Percentiles rank a stretch among this genome's conserved stretches.
These are phyloP conservation scores for Drymonia ruficornis DNA, from an alignment of 2,888 invertebrate species.

Conservation along the genomic window DNA sequence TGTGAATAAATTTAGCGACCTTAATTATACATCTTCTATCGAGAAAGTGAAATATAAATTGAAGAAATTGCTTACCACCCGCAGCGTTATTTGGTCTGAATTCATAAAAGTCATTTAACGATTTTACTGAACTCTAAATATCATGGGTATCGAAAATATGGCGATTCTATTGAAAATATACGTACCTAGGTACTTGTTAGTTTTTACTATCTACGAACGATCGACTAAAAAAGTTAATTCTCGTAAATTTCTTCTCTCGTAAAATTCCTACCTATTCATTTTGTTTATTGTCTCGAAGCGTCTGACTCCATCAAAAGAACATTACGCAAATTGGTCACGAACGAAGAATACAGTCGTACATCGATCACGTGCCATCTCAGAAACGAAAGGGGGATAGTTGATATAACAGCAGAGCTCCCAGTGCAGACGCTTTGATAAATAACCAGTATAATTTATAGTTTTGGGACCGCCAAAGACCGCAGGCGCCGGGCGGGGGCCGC, in stretches of 20 bases:
- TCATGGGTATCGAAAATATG: too few relatives aligned
- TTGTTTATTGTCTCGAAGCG: background rate
- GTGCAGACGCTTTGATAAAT: constrained; percentile 26
- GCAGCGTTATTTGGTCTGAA: background rate
- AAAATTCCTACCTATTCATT: too few relatives aligned
- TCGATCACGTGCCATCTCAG: constrained; percentile 19
- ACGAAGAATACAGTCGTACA: constrained; percentile 4
- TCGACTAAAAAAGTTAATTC: too few relatives aligned
- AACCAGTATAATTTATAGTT: constrained; percentile 25
- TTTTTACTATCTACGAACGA: too few relatives aligned
- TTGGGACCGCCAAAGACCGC: background rate
- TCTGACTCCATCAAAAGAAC: background rate
- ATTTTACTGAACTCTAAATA: too few relatives aligned
- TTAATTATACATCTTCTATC: background rate
- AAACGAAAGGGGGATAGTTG: constrained; percentile 8
- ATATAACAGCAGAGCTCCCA: constrained; percentile 22
- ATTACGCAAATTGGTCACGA: background rate
- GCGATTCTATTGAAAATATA: too few relatives aligned
- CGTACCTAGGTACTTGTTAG: too few relatives aligned
- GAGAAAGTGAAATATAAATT: background rate
- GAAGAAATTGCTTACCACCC: background rate
- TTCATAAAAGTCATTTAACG: background rate
- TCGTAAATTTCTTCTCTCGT: too few relatives aligned
- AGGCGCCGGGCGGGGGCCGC: background rate
- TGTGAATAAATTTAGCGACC: background rate